A percentile compares a stretch with the other conserved stretches of the same genome.
Conservation (phyloP, 2,113 vertebrate genomes). For the Sardina pilchardus region DNA sequence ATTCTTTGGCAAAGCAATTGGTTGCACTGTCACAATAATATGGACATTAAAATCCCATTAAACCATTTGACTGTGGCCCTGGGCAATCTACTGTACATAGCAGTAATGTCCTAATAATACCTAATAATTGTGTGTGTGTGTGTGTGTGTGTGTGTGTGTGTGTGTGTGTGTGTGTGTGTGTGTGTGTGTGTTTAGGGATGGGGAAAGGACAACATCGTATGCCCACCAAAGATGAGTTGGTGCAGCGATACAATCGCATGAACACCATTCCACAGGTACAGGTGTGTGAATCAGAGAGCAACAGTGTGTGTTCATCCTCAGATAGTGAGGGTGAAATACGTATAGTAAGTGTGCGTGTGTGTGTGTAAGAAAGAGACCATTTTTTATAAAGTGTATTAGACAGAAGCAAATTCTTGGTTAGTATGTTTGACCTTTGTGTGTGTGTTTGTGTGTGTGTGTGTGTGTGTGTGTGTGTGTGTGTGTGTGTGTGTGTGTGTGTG, state of each 20-base stretch:
- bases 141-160: conserved; percentile 23
- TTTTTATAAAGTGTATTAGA: no score
- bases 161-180: conserved; percentile 18
- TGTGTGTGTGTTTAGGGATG: conserved; percentile 79
- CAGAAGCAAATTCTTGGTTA: no score
- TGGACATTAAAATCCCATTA: background rate
- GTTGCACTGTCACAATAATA: background rate
- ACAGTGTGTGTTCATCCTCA: no score
- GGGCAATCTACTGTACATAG: conserved; percentile 6
- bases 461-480: conserved; percentile 8
- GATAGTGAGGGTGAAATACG: no score
- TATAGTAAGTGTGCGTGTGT: no score
- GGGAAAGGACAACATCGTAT: conserved; percentile 99
- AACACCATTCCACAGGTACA: conserved; percentile 97
- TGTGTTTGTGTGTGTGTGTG: conserved; percentile 16
- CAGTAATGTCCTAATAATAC: background rate
- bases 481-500: conserved; percentile 19
- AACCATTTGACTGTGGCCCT: background rate
- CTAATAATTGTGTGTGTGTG: conserved; percentile 13
- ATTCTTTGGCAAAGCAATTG: background rate
- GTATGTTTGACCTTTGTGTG: background rate
- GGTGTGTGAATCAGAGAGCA: no score
- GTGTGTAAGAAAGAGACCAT: no score
- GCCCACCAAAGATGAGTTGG: conserved; percentile 97
- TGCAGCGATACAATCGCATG: conserved; percentile 97